Conservation (phyloP, 1,140 invertebrate genomes). For the Varroa destructor region DNA sequence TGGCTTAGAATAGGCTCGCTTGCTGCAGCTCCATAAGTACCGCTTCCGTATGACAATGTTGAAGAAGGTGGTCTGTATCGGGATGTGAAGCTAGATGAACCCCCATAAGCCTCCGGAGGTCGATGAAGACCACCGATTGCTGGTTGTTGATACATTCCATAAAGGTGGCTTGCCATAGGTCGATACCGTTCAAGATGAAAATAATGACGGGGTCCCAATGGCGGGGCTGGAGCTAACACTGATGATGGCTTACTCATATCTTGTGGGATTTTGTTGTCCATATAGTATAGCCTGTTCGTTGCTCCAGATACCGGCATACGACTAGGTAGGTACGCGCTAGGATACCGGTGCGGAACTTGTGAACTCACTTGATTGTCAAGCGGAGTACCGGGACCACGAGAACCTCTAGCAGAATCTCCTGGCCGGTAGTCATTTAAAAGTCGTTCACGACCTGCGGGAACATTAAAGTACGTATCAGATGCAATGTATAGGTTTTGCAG, state of each 20-base stretch:
- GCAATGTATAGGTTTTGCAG: no score
- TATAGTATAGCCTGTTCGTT: conserved; percentile 13
- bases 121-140: no score
- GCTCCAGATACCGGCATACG: conserved; percentile 1
- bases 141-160: no score
- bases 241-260: neutral
- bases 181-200: neutral
- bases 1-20: conserved; percentile 1
- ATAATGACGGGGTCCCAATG: neutral
- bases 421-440: no score
- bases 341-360: neutral
- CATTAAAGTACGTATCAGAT: no score
- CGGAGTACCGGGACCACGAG: no score
- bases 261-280: neutral
- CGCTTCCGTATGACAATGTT: neutral
- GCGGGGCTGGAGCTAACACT: neutral
- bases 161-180: neutral
- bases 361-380: no score
- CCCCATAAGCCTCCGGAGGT: no score
- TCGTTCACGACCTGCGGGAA: no score
- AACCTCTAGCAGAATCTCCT: no score
- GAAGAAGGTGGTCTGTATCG: neutral
- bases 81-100: conserved; percentile 1
- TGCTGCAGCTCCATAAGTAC: neutral
- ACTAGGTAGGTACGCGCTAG: neutral